A percentile compares a stretch with the other conserved stretches of the same genome.
Conservation (phyloP, 1,140 invertebrate species). For the Parapsyche elsis region DNA sequence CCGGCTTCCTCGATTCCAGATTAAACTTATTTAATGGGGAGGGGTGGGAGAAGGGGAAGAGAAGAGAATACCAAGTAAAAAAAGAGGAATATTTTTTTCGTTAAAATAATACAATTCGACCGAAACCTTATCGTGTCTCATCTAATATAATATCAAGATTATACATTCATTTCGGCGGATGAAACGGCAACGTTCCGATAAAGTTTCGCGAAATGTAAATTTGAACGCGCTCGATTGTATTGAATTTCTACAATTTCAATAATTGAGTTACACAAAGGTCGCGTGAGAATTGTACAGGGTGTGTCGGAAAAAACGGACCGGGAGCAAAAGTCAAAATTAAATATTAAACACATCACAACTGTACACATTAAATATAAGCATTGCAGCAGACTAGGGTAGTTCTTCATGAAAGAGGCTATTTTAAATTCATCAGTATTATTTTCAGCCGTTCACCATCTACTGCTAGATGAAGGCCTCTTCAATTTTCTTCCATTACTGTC, state of each 20-base stretch:
- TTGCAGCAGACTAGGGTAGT: too few species aligned
- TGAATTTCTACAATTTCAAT: not conserved
- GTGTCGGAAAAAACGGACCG: too few species aligned
- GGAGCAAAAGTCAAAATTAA: too few species aligned
- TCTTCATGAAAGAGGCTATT: too few species aligned
- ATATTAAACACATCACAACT: too few species aligned
- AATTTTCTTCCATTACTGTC: too few species aligned
- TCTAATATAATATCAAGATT: slow-evolving; percentile 12
- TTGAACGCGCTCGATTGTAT: slow-evolving; percentile 2
- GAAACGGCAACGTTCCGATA: slow-evolving; percentile 17
- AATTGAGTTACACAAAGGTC: not conserved
- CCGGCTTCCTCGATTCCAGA: slow-evolving; percentile 7
- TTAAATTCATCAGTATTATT: too few species aligned
- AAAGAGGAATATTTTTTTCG: not conserved
- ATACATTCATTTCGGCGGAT: not conserved
- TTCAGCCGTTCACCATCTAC: too few species aligned
- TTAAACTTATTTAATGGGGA: not conserved
- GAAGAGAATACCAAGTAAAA: not conserved
- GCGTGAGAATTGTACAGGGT: not conserved
- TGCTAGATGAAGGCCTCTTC: too few species aligned
- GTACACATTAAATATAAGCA: too few species aligned
- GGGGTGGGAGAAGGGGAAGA: not conserved
- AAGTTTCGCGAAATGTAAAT: slow-evolving; percentile 22
- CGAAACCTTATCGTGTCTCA: not conserved
- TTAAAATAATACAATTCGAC: slow-evolving; percentile 19